phyloP scores from a whole-genome alignment of 1,140 invertebrate species.

The Wasmannia auropunctata region DNA sequence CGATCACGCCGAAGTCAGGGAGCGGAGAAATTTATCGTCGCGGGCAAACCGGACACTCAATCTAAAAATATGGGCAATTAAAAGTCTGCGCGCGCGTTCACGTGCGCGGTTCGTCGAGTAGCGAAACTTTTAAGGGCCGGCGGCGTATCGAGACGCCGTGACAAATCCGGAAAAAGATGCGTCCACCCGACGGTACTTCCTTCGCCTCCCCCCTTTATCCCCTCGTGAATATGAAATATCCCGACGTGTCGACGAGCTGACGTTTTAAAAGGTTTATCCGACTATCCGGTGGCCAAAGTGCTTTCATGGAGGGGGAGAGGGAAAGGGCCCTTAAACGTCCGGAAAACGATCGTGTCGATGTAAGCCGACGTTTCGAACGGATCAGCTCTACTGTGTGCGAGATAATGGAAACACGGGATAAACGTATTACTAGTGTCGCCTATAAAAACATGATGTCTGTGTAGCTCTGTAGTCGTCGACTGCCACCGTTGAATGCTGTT shows the following conservation, averaged over 20 bases:
- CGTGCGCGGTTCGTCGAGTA: background rate
- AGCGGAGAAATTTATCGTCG: constrained; percentile 70
- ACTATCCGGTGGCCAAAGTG: constrained; percentile 5
- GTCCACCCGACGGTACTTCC: constrained; percentile 13
- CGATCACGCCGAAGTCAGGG: constrained; percentile 21
- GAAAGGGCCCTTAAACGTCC: background rate
- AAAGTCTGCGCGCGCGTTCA: constrained; percentile 49
- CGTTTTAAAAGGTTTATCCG: constrained; percentile 56
- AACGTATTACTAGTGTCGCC: background rate
- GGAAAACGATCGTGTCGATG: constrained; percentile 25
- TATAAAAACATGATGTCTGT: background rate
- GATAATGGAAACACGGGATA: constrained; percentile 33
- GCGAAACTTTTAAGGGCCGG: constrained; percentile 37
- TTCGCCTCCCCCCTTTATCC: background rate
- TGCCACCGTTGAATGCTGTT: constrained; percentile 2
- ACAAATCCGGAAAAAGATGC: constrained; percentile 63
- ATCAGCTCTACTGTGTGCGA: constrained; percentile 20
- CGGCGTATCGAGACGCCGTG: constrained; percentile 40
- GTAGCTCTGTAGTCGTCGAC: background rate
- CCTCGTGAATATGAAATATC: constrained; percentile 44
- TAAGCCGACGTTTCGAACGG: constrained; percentile 29
- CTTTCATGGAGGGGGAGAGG: background rate
- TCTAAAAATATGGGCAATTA: constrained; percentile 74
- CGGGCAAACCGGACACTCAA: constrained; percentile 25
- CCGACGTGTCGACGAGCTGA: constrained; percentile 19